Percentiles rank a stretch among this genome's conserved stretches.
Conservation (phyloP, 2,888 invertebrate species). For the Pandemis corylana region DNA sequence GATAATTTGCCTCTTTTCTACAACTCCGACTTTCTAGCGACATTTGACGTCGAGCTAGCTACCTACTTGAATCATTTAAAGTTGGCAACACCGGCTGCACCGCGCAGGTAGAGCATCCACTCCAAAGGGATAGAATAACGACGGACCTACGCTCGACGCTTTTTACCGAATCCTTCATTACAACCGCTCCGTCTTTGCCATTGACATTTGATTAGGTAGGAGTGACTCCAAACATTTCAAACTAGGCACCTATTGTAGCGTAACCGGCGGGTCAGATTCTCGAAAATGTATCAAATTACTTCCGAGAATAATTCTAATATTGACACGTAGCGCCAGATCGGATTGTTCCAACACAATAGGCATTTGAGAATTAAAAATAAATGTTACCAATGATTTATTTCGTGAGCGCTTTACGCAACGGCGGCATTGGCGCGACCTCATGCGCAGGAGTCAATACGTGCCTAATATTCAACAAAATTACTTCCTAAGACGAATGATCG, state of each 20-base stretch:
- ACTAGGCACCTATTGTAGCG: slow-evolving; percentile 38
- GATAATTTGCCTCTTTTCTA: too few species aligned
- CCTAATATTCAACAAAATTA: slow-evolving; percentile 61
- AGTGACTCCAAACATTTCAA: slow-evolving; percentile 42
- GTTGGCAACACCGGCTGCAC: neutral
- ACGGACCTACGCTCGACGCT: slow-evolving; percentile 37
- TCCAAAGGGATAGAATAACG: slow-evolving; percentile 35
- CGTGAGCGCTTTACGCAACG: slow-evolving; percentile 54
- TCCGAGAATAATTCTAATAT: slow-evolving; percentile 66
- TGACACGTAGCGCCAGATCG: slow-evolving; percentile 63
- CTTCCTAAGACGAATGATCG: slow-evolving; percentile 71
- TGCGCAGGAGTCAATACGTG: slow-evolving; percentile 43
- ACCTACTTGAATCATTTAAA: too few species aligned
- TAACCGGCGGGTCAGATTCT: slow-evolving; percentile 47
- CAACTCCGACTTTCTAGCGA: too few species aligned
- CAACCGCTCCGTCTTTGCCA: slow-evolving; percentile 36
- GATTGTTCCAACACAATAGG: slow-evolving; percentile 64
- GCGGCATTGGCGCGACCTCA: slow-evolving; percentile 75
- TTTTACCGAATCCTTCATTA: slow-evolving; percentile 39
- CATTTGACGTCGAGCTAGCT: too few species aligned
- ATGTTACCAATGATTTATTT: slow-evolving; percentile 57
- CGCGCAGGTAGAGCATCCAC: slow-evolving; percentile 31
- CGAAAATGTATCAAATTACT: slow-evolving; percentile 71
- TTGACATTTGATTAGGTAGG: slow-evolving; percentile 41
- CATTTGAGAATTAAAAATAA: slow-evolving; percentile 53